Conservation (phyloP, 2,113 vertebrate genomes). For the Monopterus albus region DNA sequence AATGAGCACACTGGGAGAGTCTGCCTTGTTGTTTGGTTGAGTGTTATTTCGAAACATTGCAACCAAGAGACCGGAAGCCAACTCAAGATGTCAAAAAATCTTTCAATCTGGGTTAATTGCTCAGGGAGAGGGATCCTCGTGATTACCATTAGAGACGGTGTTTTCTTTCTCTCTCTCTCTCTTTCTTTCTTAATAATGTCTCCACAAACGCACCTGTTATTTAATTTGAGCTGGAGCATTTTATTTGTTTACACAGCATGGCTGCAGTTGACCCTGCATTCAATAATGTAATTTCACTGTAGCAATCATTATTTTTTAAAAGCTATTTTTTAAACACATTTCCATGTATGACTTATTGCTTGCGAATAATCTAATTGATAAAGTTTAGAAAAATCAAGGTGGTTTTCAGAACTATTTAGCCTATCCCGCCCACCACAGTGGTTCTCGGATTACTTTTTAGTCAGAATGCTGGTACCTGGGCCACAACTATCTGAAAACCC, state of each 20-base stretch:
- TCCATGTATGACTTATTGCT: too few relatives aligned
- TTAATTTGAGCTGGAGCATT: slow-evolving; percentile 1
- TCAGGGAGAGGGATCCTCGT: slow-evolving; percentile 58
- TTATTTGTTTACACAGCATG: neutral
- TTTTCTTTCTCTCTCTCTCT: too few relatives aligned
- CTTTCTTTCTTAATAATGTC: slow-evolving; percentile 7
- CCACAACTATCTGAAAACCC: too few relatives aligned
- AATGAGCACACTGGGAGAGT: slow-evolving; percentile 71
- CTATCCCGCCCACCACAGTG: too few relatives aligned
- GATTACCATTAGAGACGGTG: slow-evolving; percentile 59
- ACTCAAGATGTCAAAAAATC: slow-evolving; percentile 67
- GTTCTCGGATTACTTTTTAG: too few relatives aligned
- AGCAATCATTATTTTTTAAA: too few relatives aligned
- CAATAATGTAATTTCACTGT: too few relatives aligned
- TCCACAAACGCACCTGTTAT: slow-evolving; percentile 32
- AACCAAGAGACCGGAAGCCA: slow-evolving; percentile 59
- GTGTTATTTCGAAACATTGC: slow-evolving; percentile 62
- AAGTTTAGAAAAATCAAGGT: too few relatives aligned
- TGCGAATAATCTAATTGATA: too few relatives aligned
- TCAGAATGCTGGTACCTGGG: too few relatives aligned
- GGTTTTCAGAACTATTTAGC: too few relatives aligned
- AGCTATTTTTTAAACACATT: too few relatives aligned
- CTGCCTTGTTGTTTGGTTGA: slow-evolving; percentile 65
- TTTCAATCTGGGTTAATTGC: slow-evolving; percentile 76
- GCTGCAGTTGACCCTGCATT: neutral